Evolutionary conservation across 2,888 invertebrate genomes (phyloP).

Genomic region (Andrena haemorrhoa): DNA sequence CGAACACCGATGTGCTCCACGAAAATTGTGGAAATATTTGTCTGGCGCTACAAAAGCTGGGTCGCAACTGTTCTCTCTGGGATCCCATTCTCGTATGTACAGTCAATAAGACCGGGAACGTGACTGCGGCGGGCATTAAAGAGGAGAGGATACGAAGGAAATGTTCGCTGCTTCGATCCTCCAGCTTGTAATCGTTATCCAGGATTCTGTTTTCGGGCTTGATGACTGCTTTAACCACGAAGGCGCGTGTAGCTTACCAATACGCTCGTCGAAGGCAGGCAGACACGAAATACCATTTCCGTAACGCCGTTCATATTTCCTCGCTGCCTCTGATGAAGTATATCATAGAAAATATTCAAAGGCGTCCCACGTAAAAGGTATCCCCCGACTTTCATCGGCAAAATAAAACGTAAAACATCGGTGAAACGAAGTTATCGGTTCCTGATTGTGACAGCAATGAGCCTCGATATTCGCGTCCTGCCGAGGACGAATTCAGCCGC

Average conservation of each 20-base stretch:
- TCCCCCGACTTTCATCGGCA: neutral
- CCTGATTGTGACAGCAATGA: neutral
- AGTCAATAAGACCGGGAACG: neutral
- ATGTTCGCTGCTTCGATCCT: neutral
- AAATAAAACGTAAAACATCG: neutral
- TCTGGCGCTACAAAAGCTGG: neutral
- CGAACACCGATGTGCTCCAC: neutral
- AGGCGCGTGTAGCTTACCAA: neutral
- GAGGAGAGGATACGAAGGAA: conserved; percentile 8
- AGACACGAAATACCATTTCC: conserved; percentile 10
- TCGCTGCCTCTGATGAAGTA: neutral
- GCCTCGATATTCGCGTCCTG: neutral
- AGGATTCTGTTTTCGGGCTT: neutral
- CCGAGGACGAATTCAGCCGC: neutral
- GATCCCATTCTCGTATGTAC: neutral
- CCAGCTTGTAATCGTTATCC: neutral
- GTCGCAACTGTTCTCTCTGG: neutral
- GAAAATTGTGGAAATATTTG: conserved; percentile 31
- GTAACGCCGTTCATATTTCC: conserved; percentile 9
- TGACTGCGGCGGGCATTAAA: conserved; percentile 15
- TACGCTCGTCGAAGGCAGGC: neutral
- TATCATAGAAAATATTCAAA: neutral
- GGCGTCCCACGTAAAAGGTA: neutral
- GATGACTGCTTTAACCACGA: neutral
- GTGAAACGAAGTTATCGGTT: neutral